phyloP scores from a whole-genome alignment of 2,797 vertebrate genomes.

The Channa striata region DNA sequence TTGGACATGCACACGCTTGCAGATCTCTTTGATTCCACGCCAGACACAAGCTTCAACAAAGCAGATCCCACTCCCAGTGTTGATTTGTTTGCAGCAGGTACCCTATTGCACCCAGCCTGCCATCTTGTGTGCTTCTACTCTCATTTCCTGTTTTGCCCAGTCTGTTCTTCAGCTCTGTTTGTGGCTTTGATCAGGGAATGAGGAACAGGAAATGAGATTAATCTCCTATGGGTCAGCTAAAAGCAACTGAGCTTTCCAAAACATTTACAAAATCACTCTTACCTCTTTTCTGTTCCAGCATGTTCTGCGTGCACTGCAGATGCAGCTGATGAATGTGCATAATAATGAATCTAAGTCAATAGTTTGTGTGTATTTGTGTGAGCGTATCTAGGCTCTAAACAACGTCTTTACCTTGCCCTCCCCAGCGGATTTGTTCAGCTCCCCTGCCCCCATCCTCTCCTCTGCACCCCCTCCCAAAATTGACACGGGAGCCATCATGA shows the following conservation, averaged over 20 bases:
- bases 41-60: conserved; percentile 84
- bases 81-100: conserved; percentile 98
- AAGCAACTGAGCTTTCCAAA: conserved; percentile 56
- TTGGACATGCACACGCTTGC: conserved; percentile 87
- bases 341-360: conserved; percentile 24
- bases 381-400: conserved; percentile 48
- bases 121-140: conserved; percentile 32
- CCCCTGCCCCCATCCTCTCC: conserved; percentile 87
- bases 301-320: conserved; percentile 52
- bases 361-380: conserved; percentile 24
- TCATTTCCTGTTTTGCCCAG: conserved; percentile 61
- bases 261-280: conserved; percentile 39
- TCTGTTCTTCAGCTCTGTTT: conserved; percentile 57
- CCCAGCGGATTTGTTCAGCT: conserved; percentile 92
- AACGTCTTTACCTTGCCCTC: conserved; percentile 70
- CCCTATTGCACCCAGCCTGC: conserved; percentile 51
- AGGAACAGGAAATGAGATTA: conserved; percentile 49
- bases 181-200: conserved; percentile 49
- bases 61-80: conserved; percentile 88
- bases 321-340: conserved; percentile 42
- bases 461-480: conserved; percentile 90
- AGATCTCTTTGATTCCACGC: conserved; percentile 95
- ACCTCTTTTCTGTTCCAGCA: conserved; percentile 54
- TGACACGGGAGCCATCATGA: conserved; percentile 92
- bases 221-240: conserved; percentile 49